Evolutionary conservation across 2,113 vertebrate species (phyloP).

Genomic region (Galemys pyrenaicus): DNA sequence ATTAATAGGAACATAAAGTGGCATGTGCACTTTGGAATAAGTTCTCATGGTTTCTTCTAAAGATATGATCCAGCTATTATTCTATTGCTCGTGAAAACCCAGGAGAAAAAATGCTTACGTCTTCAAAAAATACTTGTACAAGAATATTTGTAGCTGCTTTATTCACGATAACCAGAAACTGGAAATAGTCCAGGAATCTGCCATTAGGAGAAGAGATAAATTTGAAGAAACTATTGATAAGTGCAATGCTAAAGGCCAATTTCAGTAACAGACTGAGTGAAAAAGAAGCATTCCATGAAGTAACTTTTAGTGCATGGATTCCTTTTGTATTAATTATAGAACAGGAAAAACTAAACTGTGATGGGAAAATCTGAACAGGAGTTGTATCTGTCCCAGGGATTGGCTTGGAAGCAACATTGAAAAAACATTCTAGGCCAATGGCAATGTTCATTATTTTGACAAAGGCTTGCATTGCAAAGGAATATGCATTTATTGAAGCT

Average conservation of each 20-base stretch:
- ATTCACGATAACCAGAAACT: neutral
- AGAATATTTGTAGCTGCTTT: neutral
- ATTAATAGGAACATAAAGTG: neutral
- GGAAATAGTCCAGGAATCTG: neutral
- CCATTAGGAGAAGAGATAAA: neutral
- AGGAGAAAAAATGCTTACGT: neutral
- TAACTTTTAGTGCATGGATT: neutral
- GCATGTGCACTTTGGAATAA: neutral
- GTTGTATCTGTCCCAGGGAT: neutral
- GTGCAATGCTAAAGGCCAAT: neutral
- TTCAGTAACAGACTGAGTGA: neutral
- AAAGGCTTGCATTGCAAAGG: neutral
- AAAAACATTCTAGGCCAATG: neutral
- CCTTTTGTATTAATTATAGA: neutral
- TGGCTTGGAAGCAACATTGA: neutral
- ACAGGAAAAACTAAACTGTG: neutral
- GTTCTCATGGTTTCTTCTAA: neutral
- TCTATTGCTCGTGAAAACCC: neutral
- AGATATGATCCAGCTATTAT: neutral
- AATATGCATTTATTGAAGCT: neutral
- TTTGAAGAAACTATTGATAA: neutral
- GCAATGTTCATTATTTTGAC: neutral
- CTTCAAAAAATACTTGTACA: neutral
- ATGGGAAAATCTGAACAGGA: neutral
- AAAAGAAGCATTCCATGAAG: neutral